phyloP scores from a whole-genome alignment of 2,888 invertebrate genomes.

The Ceramica pisi region DNA sequence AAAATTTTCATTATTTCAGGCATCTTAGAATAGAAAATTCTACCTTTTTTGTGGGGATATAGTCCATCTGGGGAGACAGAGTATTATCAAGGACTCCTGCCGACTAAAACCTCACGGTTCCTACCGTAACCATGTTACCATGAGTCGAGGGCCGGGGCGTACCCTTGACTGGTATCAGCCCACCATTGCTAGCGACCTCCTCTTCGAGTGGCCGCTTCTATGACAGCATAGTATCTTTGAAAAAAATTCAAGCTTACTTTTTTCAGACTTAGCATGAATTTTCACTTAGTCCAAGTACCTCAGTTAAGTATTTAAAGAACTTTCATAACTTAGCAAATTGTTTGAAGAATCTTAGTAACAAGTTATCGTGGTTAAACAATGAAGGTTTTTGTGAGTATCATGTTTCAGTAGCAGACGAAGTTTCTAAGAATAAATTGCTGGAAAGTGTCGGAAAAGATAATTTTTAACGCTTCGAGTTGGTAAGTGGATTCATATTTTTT shows the following conservation, averaged over 20 bases:
- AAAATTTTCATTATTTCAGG: no score
- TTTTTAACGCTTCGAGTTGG: slow-evolving; percentile 9
- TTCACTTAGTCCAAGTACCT: not conserved
- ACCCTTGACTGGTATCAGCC: no score
- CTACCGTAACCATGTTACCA: no score
- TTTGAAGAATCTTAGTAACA: slow-evolving; percentile 33
- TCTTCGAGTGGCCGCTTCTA: no score
- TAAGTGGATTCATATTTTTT: not conserved
- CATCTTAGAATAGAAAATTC: no score
- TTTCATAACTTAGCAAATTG: slow-evolving; percentile 39
- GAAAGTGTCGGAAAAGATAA: not conserved
- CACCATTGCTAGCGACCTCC: no score
- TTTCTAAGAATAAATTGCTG: slow-evolving; percentile 15
- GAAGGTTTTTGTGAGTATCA: slow-evolving; percentile 11
- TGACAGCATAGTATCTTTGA: not conserved
- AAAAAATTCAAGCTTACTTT: not conserved
- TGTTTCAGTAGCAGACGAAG: slow-evolving; percentile 9
- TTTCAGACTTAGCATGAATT: not conserved
- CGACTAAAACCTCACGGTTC: no score
- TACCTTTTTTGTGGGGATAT: no score
- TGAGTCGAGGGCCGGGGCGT: no score
- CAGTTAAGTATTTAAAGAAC: slow-evolving; percentile 30
- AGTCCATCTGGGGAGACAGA: no score
- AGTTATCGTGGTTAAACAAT: slow-evolving; percentile 22
- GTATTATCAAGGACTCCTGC: no score